A percentile compares a stretch with the other conserved stretches of the same genome.
Conservation (phyloP, 64 coral and sea anemone species). For the Actinia tenebrosa region DNA sequence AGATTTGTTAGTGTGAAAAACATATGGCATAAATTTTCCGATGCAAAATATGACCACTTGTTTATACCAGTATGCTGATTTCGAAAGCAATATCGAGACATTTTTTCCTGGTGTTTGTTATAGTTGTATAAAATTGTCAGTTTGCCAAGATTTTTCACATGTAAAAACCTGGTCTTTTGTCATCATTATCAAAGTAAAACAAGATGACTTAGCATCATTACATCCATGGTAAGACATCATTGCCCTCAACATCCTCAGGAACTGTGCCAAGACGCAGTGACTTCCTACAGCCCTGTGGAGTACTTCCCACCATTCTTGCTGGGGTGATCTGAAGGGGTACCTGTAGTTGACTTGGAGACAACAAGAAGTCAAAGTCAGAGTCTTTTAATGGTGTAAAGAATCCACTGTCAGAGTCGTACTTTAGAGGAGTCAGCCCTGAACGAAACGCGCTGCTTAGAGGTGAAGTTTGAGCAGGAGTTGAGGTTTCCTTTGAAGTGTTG, state of each 20-base stretch:
- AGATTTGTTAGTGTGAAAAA: no score
- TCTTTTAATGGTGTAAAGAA: constrained; percentile 72
- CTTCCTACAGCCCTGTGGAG: constrained; percentile 71
- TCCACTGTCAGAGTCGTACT: constrained; percentile 60
- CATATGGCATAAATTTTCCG: no score
- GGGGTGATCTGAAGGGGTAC: constrained; percentile 31
- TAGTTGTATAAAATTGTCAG: no score
- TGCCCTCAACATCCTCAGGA: not conserved
- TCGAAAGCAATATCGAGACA: no score
- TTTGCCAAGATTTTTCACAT: no score
- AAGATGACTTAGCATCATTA: not conserved
- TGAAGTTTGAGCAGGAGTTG: constrained; percentile 27
- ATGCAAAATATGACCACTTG: no score
- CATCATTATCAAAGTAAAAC: no score
- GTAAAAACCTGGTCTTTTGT: not conserved
- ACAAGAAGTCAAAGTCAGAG: constrained; percentile 64
- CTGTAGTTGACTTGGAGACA: constrained; percentile 33
- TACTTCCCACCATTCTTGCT: constrained; percentile 33
- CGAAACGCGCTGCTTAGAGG: constrained; percentile 25
- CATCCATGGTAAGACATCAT: constrained; percentile 18
- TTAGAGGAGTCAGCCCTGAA: constrained; percentile 52
- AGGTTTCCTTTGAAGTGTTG: not conserved
- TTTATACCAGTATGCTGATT: no score
- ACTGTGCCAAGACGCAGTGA: constrained; percentile 63
- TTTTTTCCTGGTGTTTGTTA: no score